phyloP scores from a whole-genome alignment of 2,888 invertebrate genomes.

The Autographa pulchrina region DNA sequence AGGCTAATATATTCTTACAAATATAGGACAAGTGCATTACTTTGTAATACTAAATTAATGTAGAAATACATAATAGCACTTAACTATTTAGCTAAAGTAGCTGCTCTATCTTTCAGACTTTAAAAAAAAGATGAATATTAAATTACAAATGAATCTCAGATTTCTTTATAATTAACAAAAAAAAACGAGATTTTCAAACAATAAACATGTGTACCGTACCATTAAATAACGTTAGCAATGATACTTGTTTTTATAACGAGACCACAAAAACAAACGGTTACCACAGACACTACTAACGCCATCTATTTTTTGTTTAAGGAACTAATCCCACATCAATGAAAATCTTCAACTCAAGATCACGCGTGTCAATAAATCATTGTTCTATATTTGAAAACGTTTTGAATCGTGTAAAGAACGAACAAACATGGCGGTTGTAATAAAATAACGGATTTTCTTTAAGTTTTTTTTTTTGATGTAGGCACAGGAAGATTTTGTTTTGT shows the following conservation, averaged over 20 bases:
- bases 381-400: slow-evolving; percentile 53
- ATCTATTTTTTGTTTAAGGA: slow-evolving; percentile 33
- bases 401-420: slow-evolving; percentile 36
- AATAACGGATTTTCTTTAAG: slow-evolving; percentile 40
- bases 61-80: no score
- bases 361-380: slow-evolving; percentile 49
- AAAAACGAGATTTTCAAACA: background rate
- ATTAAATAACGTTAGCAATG: background rate
- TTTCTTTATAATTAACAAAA: background rate
- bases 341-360: slow-evolving; percentile 28
- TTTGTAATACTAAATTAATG: no score
- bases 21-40: no score
- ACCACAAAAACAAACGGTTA: background rate
- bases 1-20: no score
- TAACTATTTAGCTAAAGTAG: no score
- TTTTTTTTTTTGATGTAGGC: slow-evolving; percentile 33
- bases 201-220: slow-evolving; percentile 4
- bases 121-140: no score
- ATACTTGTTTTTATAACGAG: background rate
- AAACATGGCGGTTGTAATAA: slow-evolving; percentile 47
- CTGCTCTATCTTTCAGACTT: no score
- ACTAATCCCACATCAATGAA: slow-evolving; percentile 47
- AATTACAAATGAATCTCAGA: background rate
- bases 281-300: slow-evolving; percentile 45
- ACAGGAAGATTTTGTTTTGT: slow-evolving; percentile 26